Percentiles rank a stretch among this genome's conserved stretches.
Conservation (phyloP, 2,888 invertebrate species). For the Odontocolon sp. region DNA sequence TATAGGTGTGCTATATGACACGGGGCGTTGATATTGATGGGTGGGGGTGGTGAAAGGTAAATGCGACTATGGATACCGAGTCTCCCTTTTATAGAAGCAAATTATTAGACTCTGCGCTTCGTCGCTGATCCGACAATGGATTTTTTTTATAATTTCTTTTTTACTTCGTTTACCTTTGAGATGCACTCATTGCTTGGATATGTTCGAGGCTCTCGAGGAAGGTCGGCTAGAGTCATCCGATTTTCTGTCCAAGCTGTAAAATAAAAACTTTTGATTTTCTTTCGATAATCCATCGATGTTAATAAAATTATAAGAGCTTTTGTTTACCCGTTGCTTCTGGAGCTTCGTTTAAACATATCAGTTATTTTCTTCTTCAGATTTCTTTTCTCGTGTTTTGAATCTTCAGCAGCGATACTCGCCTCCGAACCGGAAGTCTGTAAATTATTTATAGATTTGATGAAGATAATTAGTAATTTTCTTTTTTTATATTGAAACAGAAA, state of each 20-base stretch:
- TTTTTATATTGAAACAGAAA: not conserved
- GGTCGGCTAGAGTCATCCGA: slow-evolving; percentile 74
- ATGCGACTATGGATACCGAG: slow-evolving; percentile 47
- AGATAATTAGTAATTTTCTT: not conserved
- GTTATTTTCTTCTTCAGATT: slow-evolving; percentile 91
- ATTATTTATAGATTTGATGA: slow-evolving; percentile 26
- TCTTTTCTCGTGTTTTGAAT: slow-evolving; percentile 82
- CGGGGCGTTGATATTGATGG: slow-evolving; percentile 4
- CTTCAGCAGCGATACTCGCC: slow-evolving; percentile 74
- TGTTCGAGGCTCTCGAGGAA: slow-evolving; percentile 75
- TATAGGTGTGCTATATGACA: slow-evolving; percentile 30
- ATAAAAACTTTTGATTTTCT: slow-evolving; percentile 18
- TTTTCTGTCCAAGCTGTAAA: slow-evolving; percentile 74
- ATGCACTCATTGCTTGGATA: slow-evolving; percentile 66
- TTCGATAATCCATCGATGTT: slow-evolving; percentile 3
- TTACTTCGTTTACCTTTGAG: slow-evolving; percentile 28
- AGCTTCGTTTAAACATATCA: slow-evolving; percentile 90
- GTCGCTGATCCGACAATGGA: slow-evolving; percentile 29
- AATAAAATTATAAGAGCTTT: slow-evolving; percentile 1
- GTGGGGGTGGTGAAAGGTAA: slow-evolving; percentile 48
- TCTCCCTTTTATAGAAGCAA: slow-evolving; percentile 38
- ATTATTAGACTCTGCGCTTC: slow-evolving; percentile 35
- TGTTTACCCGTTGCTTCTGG: slow-evolving; percentile 75
- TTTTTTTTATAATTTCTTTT: slow-evolving; percentile 29
- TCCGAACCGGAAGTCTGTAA: slow-evolving; percentile 78